These are phyloP conservation scores for Poeciliopsis occidentalis DNA, from an alignment of 2,113 vertebrate species.

Conservation along the genomic window DNA sequence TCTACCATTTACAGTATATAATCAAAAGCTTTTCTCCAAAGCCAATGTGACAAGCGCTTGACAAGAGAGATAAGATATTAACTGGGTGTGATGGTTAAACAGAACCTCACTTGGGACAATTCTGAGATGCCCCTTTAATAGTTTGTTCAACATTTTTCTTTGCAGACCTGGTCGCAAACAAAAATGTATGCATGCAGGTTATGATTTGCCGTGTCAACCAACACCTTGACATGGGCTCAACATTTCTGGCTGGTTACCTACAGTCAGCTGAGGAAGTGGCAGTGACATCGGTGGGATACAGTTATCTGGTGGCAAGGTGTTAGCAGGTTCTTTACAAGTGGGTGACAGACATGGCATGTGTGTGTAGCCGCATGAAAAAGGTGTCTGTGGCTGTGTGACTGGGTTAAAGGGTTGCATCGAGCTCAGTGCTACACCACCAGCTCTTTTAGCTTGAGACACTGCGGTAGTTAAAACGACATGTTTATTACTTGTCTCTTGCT, in stretches of 20 bases:
- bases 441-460: slow-evolving; percentile 8
- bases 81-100: neutral
- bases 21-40: too few relatives aligned
- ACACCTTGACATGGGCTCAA: slow-evolving; percentile 53
- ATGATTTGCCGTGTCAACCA: slow-evolving; percentile 26
- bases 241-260: slow-evolving; percentile 53
- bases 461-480: neutral
- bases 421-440: slow-evolving; percentile 23
- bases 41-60: too few relatives aligned
- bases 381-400: slow-evolving; percentile 24
- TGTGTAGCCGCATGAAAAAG: slow-evolving; percentile 16
- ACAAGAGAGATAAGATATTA: neutral
- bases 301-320: slow-evolving; percentile 50
- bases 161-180: neutral
- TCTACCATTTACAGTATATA: too few relatives aligned
- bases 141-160: slow-evolving; percentile 1
- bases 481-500: neutral
- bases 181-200: neutral
- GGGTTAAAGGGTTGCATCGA: slow-evolving; percentile 55
- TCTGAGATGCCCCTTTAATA: neutral
- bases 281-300: slow-evolving; percentile 52
- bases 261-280: slow-evolving; percentile 50
- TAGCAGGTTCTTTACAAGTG: slow-evolving; percentile 38
- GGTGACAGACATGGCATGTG: slow-evolving; percentile 38
- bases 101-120: neutral